A percentile compares a stretch with the other conserved stretches of the same genome.
Conservation (phyloP, 2,797 vertebrate genomes). For the Brachymystax lenok region DNA sequence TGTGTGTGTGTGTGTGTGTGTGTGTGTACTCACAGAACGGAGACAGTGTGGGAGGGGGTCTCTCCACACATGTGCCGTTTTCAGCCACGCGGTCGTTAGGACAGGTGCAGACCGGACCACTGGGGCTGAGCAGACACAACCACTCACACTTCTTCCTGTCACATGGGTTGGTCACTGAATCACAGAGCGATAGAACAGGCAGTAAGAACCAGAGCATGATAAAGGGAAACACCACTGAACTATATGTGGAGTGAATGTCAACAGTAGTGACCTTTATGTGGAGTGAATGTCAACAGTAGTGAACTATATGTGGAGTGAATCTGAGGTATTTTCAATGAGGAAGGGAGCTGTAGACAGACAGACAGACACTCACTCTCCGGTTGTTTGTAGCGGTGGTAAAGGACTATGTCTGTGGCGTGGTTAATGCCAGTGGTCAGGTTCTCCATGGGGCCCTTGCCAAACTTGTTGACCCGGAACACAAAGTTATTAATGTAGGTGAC, state of each 20-base stretch:
- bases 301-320: too few relatives aligned
- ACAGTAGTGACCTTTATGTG: not conserved
- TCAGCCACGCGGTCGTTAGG: constrained; percentile 90
- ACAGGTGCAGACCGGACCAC: constrained; percentile 92
- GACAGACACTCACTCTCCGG: constrained; percentile 82
- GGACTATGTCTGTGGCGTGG: constrained; percentile 91
- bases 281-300: too few relatives aligned
- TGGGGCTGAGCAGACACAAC: constrained; percentile 95
- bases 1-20: not conserved
- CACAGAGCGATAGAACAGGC: constrained; percentile 30
- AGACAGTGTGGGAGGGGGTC: constrained; percentile 78
- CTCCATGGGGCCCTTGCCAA: constrained; percentile 86
- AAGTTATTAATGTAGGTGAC: constrained; percentile 94
- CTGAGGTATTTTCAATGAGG: not conserved
- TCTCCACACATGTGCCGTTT: constrained; percentile 88
- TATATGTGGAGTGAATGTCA: too few relatives aligned
- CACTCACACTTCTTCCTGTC: constrained; percentile 97
- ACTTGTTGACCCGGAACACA: constrained; percentile 97
- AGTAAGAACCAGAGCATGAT: not conserved
- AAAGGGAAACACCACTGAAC: not conserved
- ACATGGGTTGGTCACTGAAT: constrained; percentile 90
- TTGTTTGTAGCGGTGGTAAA: constrained; percentile 95
- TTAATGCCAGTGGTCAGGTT: constrained; percentile 93
- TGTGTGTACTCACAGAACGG: constrained; percentile 78
- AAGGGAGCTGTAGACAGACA: not conserved